Conservation (phyloP, 2,797 vertebrate species). For the Aphelocoma californica region DNA sequence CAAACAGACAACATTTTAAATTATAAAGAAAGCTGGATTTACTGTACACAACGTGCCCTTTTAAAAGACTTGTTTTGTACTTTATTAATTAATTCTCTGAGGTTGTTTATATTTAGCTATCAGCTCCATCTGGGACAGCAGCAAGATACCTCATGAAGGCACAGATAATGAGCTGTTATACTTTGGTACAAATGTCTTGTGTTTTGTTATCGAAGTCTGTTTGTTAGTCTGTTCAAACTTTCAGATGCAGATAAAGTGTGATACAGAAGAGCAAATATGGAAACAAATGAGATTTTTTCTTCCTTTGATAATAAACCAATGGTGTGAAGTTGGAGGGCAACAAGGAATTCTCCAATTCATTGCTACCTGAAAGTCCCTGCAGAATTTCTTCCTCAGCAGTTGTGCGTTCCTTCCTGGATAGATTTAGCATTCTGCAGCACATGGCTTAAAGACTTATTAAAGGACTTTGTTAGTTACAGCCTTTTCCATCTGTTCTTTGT, state of each 20-base stretch:
- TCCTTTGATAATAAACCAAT: not conserved
- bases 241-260: not conserved
- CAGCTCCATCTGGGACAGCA: slow-evolving; percentile 55
- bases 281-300: not conserved
- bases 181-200: slow-evolving; percentile 6
- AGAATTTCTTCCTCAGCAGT: not conserved
- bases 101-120: slow-evolving; percentile 55
- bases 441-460: not conserved
- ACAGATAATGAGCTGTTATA: slow-evolving; percentile 49
- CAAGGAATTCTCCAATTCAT: not conserved
- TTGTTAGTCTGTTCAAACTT: slow-evolving; percentile 26
- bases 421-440: not conserved
- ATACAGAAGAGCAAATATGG: not conserved
- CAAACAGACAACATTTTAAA: not conserved
- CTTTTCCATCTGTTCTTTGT: not conserved
- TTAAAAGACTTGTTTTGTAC: slow-evolving; percentile 22
- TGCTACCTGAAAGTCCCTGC: not conserved
- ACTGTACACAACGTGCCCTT: not conserved
- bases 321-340: not conserved
- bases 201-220: slow-evolving; percentile 35
- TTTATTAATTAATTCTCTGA: slow-evolving; percentile 59
- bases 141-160: slow-evolving; percentile 33
- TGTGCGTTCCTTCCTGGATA: not conserved
- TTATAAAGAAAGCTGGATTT: not conserved
- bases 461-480: not conserved